These are phyloP conservation scores for Dipodomys merriami DNA, from an alignment of 2,113 vertebrate genomes.

Conservation along the genomic window DNA sequence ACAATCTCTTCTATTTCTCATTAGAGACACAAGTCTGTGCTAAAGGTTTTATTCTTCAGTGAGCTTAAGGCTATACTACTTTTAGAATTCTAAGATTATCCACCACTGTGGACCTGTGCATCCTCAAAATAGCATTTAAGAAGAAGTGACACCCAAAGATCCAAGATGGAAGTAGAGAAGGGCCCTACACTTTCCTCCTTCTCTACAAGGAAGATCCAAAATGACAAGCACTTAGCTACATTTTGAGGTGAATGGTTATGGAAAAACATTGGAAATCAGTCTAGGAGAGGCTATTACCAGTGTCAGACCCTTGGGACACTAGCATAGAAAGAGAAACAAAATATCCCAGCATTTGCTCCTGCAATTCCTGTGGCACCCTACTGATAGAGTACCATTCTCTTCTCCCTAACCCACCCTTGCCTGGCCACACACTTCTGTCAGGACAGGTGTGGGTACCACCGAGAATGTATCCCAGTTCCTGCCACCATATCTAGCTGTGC, in stretches of 20 bases:
- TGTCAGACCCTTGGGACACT: not conserved
- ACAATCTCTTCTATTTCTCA: not conserved
- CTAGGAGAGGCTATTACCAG: not conserved
- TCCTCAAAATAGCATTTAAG: conserved; percentile 22
- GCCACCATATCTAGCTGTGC: not conserved
- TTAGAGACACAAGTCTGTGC: not conserved
- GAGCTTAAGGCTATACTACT: not conserved
- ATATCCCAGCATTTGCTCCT: not conserved
- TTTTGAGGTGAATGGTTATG: not conserved
- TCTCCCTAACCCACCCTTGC: not conserved
- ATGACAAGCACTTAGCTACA: not conserved
- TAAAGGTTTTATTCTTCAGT: not conserved
- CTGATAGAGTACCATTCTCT: no score
- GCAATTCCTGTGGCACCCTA: no score
- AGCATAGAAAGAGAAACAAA: not conserved
- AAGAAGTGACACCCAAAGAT: not conserved
- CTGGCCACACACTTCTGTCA: not conserved
- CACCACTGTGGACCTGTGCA: not conserved
- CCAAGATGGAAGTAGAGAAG: not conserved
- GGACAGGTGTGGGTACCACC: not conserved
- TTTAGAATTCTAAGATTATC: not conserved
- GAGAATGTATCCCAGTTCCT: no score
- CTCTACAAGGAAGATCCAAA: not conserved
- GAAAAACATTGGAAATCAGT: not conserved
- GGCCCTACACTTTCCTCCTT: not conserved